Conservation (phyloP, 2,888 invertebrate species). For the Timema cristinae region DNA sequence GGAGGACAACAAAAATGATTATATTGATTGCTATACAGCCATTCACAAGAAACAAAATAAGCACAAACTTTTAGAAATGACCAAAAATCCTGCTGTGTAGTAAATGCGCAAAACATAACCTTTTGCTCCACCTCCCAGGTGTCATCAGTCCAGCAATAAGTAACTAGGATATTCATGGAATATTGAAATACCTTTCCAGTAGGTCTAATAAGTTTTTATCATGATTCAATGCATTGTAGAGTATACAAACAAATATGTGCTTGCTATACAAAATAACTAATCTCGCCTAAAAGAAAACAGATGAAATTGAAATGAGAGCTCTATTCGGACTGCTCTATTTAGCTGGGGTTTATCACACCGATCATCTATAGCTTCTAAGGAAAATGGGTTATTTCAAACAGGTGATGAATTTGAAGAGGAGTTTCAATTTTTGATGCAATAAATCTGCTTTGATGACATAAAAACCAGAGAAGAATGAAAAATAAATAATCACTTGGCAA, state of each 20-base stretch:
- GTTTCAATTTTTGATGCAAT: neutral
- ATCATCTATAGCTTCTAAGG: neutral
- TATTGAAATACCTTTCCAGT: neutral
- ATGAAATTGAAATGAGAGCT: conserved; percentile 2
- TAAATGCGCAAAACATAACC: neutral
- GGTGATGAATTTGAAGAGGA: too few relatives aligned
- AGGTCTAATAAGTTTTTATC: too few relatives aligned
- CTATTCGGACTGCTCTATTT: neutral
- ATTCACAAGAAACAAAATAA: too few relatives aligned
- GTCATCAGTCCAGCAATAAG: neutral
- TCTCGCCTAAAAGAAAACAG: conserved; percentile 3
- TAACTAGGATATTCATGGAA: neutral
- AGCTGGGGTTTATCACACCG: neutral
- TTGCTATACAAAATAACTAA: conserved; percentile 1
- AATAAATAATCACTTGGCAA: conserved; percentile 27
- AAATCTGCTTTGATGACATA: conserved; percentile 35
- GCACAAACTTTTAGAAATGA: neutral
- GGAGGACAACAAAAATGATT: neutral
- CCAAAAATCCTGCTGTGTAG: neutral
- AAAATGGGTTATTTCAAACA: too few relatives aligned
- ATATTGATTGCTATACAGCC: neutral
- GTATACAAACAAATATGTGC: conserved; percentile 5
- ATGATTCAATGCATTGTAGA: neutral
- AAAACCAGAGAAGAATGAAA: conserved; percentile 26
- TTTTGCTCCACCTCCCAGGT: conserved; percentile 1